phyloP scores from a whole-genome alignment of 2,888 invertebrate species.

The Prostheceraeus crozeri region DNA sequence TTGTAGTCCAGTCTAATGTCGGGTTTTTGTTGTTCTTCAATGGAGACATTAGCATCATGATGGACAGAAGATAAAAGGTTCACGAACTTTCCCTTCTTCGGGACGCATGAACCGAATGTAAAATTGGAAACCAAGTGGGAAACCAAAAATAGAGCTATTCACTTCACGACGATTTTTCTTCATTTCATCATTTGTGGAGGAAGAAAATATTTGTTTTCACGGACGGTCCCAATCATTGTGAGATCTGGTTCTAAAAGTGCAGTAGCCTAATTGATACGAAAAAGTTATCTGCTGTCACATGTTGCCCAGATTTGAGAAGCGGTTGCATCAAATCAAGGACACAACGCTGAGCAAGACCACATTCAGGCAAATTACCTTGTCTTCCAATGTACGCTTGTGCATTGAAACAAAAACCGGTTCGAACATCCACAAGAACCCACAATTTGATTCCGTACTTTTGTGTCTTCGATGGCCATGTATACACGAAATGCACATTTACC shows the following conservation, averaged over 20 bases:
- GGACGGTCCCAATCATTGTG: not conserved
- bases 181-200: not conserved
- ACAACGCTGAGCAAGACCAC: not conserved
- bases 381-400: conserved; percentile 3
- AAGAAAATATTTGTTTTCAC: not conserved
- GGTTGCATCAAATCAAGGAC: not conserved
- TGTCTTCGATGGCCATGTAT: no score
- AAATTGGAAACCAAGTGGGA: no score
- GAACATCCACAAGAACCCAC: no score
- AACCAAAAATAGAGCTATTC: no score
- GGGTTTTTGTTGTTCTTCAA: not conserved
- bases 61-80: conserved; percentile 1
- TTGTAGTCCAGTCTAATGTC: not conserved
- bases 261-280: not conserved
- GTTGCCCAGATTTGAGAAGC: conserved; percentile 1
- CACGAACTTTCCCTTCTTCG: not conserved
- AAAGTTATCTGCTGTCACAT: conserved; percentile 5
- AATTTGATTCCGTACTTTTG: no score
- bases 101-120: not conserved
- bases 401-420: not conserved
- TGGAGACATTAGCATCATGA: not conserved
- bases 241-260: not conserved
- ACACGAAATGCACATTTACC: no score
- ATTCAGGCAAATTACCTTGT: conserved; percentile 5
- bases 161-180: not conserved